These are phyloP conservation scores for Eupithecia dodoneata DNA, from an alignment of 2,888 invertebrate species.

Conservation along the genomic window DNA sequence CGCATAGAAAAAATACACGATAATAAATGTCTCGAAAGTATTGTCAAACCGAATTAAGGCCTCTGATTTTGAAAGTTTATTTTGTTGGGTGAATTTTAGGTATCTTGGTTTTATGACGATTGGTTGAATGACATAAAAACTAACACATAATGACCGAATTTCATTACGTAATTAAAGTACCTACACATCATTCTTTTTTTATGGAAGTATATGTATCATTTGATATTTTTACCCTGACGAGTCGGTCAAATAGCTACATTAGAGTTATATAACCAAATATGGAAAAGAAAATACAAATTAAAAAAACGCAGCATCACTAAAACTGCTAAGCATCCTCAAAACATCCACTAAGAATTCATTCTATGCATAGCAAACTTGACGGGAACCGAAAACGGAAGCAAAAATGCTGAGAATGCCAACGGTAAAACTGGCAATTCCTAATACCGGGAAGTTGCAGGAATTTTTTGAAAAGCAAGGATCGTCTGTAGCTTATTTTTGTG, in stretches of 20 bases:
- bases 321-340: slow-evolving; percentile 12
- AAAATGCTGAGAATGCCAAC: slow-evolving; percentile 24
- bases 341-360: slow-evolving; percentile 29
- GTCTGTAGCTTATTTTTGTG: background rate
- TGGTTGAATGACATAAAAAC: too few relatives aligned
- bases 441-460: background rate
- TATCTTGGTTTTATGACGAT: too few relatives aligned
- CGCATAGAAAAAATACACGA: too few relatives aligned
- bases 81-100: too few relatives aligned
- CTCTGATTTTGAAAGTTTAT: too few relatives aligned
- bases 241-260: background rate
- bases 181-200: too few relatives aligned
- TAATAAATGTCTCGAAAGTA: too few relatives aligned
- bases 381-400: slow-evolving; percentile 17
- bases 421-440: slow-evolving; percentile 17
- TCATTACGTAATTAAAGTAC: too few relatives aligned
- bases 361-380: slow-evolving; percentile 20
- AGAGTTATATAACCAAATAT: background rate
- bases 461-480: background rate
- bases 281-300: slow-evolving; percentile 13
- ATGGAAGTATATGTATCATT: too few relatives aligned
- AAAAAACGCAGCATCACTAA: slow-evolving; percentile 15
- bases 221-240: background rate
- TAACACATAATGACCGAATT: too few relatives aligned
- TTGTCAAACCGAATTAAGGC: background rate